Evolutionary conservation across 2,888 invertebrate species (phyloP).

Genomic region (Dynastes grantii): DNA sequence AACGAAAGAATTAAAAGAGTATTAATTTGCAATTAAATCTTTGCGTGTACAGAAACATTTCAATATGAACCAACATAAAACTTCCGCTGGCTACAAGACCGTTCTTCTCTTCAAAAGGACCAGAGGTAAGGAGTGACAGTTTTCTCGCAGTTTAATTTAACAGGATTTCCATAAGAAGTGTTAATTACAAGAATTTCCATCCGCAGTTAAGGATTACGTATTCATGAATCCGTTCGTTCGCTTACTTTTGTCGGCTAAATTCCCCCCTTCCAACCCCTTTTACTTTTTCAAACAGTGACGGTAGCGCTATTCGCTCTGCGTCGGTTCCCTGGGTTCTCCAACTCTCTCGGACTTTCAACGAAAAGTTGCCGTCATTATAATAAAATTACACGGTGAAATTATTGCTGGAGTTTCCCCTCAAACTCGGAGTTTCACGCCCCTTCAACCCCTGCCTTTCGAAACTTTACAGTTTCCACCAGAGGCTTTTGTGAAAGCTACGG

Average conservation of each 20-base stretch:
- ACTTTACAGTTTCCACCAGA: not conserved
- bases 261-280: conserved; percentile 30
- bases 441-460: not conserved
- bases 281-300: conserved; percentile 5
- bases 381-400: conserved; percentile 58
- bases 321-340: not conserved
- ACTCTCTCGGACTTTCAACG: conserved; percentile 51
- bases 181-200: conserved; percentile 62
- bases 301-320: not conserved
- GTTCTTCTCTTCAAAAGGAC: not conserved
- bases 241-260: conserved; percentile 41
- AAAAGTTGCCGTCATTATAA: conserved; percentile 58
- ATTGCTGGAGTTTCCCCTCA: conserved; percentile 38
- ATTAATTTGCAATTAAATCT: not conserved
- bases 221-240: conserved; percentile 60
- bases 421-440: not conserved
- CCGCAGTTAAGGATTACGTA: conserved; percentile 61
- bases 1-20: not conserved
- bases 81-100: conserved; percentile 42
- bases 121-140: conserved; percentile 22
- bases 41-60: not conserved
- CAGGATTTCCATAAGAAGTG: conserved; percentile 63
- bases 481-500: conserved; percentile 25
- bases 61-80: not conserved
- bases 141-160: conserved; percentile 62